Base-by-base conservation (phyloP, 2,888 invertebrate genomes). In the Hermaeophaga mercurialis region DNA sequence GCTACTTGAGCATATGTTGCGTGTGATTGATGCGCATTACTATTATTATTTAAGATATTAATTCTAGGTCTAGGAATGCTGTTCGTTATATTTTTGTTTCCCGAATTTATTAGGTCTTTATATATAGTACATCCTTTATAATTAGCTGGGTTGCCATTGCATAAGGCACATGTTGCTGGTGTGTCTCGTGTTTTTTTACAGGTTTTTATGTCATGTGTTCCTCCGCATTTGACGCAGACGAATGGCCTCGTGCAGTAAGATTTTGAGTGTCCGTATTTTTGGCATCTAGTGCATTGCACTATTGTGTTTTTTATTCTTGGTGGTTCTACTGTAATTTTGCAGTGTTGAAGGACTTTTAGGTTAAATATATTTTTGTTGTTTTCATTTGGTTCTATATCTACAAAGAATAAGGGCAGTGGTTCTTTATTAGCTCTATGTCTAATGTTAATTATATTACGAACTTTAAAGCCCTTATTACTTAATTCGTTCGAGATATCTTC, bases 201-300 rank as follows among this genome's bases (percentile, higher is more conserved):
- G 7, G 9, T 39, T 43, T 28, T 36, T 11, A 38, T 45, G 6
- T 24, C 34, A 18, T 56, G 45, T 3, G 22, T 4, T 36, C 22
- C 26, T 3, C 33, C 41, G 19, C 49, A 50, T 44, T 56, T 44
- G 4, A 50, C 33, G 12, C 56, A 56, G 9, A 18, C 1, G 22
- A 15, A 52, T 44, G 11, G 1, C 9, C n/a, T 39, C 6, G 18
- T 39, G 47, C 47, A 53, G 15, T 53, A 46, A 9, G 31, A 18
- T 46, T 47, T 48, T 17, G 39, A 31, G 31, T 36, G 36, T 19
- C 24, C 34, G 22, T 48, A 38, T 9, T 22, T 12, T 22, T 48
- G 48, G 15, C 48, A 48, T 22, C 48, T 36, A 14, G 15, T 48
- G 22, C 48, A 48, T n/a, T 48, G 48, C 0, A 38, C 8, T 15